These are phyloP conservation scores for Hippocampus mohnikei DNA, from an alignment of 2,113 vertebrate genomes.

Conservation along the genomic window DNA sequence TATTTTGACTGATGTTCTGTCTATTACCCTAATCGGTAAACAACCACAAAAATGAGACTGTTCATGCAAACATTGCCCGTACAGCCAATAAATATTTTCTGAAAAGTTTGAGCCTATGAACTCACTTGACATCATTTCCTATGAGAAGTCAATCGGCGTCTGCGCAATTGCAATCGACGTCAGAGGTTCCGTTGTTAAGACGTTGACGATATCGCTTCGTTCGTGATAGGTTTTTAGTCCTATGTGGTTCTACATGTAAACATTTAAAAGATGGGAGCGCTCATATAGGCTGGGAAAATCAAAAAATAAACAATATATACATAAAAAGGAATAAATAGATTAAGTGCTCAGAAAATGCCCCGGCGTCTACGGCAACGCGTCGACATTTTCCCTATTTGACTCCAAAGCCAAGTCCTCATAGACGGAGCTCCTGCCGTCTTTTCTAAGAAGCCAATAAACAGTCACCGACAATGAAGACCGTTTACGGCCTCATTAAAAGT, in stretches of 20 bases:
- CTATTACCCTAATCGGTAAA: no score
- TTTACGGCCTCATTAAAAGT: neutral
- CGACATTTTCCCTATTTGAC: neutral
- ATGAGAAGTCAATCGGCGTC: no score
- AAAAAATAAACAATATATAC: neutral
- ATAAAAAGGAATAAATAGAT: neutral
- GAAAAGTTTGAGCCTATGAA: no score
- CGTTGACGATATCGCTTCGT: neutral
- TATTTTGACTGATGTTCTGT: no score
- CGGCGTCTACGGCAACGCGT: neutral
- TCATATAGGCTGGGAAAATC: neutral
- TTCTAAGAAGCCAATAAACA: neutral
- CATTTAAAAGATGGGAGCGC: neutral
- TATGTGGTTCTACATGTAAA: neutral
- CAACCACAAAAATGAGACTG: no score
- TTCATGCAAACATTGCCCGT: no score
- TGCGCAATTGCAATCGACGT: no score
- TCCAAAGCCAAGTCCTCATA: neutral
- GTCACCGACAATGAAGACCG: neutral
- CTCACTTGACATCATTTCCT: no score
- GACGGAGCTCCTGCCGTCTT: neutral
- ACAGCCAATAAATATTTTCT: no score
- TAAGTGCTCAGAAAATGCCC: neutral
- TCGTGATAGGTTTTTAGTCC: neutral
- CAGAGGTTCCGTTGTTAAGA: no score